These are phyloP conservation scores for Chiloscyllium plagiosum DNA, from an alignment of 2,113 vertebrate genomes.

Conservation along the genomic window DNA sequence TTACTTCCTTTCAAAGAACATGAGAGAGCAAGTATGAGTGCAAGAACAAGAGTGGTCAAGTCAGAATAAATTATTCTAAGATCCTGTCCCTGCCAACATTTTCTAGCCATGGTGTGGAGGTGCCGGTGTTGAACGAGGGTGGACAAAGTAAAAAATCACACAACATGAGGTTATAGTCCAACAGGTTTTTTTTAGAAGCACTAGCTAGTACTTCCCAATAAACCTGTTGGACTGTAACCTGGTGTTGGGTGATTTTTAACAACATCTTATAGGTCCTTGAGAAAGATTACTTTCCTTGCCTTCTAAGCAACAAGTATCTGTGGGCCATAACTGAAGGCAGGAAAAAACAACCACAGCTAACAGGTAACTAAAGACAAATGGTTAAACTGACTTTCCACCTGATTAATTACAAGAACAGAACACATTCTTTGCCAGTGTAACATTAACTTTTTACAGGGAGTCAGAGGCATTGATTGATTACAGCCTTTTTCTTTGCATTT, in stretches of 20 bases:
- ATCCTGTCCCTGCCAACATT: not conserved
- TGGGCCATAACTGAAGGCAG: not conserved
- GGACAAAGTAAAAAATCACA: no score
- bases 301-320: not conserved
- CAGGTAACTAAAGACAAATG: constrained; percentile 13
- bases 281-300: not conserved
- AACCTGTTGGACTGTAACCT: no score
- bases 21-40: not conserved
- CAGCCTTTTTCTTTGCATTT: not conserved
- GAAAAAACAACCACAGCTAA: not conserved
- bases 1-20: not conserved
- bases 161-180: no score
- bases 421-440: not conserved
- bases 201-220: no score
- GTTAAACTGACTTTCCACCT: not conserved
- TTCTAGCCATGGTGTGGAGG: no score
- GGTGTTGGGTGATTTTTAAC: no score
- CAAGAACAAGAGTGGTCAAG: not conserved
- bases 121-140: no score
- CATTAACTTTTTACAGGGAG: not conserved
- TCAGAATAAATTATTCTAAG: not conserved
- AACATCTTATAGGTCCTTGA: not conserved
- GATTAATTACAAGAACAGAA: not conserved
- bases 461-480: not conserved
- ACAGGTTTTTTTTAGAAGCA: no score